A percentile compares a stretch with the other conserved stretches of the same genome.
phyloP scores from a whole-genome alignment of 2,888 invertebrate species.

The Calliscelio sp. region DNA sequence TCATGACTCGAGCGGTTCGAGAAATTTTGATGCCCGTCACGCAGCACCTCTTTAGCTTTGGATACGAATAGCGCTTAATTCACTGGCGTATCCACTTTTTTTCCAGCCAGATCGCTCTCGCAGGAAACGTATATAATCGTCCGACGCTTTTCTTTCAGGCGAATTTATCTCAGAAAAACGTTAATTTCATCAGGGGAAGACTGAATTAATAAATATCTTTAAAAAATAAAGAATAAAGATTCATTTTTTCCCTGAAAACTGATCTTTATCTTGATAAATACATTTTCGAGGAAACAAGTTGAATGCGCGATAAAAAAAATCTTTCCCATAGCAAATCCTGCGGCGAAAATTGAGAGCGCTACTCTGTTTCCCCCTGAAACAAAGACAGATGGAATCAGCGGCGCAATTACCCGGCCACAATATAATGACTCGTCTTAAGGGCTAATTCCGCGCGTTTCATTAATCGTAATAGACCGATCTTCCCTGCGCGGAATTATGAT shows the following conservation, averaged over 20 bases:
- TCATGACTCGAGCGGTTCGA: constrained; percentile 51
- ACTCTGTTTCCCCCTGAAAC: constrained; percentile 12
- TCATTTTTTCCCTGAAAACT: too few relatives aligned
- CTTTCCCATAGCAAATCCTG: not conserved
- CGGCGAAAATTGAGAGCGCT: constrained; percentile 6
- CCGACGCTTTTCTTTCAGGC: too few relatives aligned
- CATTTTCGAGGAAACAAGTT: too few relatives aligned
- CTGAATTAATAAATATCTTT: too few relatives aligned
- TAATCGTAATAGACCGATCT: constrained; percentile 32
- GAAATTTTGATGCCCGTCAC: constrained; percentile 61
- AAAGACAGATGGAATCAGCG: constrained; percentile 15
- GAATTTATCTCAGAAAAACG: too few relatives aligned
- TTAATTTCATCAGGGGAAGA: too few relatives aligned
- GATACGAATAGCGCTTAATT: constrained; percentile 34
- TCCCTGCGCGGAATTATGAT: constrained; percentile 60
- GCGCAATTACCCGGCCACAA: constrained; percentile 23
- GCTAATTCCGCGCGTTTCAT: constrained; percentile 32
- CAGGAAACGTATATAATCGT: too few relatives aligned
- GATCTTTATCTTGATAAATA: too few relatives aligned
- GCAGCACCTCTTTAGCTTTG: constrained; percentile 29
- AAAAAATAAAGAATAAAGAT: too few relatives aligned
- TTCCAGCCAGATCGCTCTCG: constrained; percentile 6
- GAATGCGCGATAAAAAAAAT: too few relatives aligned
- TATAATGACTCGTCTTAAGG: constrained; percentile 26
- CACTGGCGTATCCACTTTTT: constrained; percentile 33